A percentile compares a stretch with the other conserved stretches of the same genome.
phyloP scores from a whole-genome alignment of 1,140 invertebrate species.

The Dendrolimus kikuchii region DNA sequence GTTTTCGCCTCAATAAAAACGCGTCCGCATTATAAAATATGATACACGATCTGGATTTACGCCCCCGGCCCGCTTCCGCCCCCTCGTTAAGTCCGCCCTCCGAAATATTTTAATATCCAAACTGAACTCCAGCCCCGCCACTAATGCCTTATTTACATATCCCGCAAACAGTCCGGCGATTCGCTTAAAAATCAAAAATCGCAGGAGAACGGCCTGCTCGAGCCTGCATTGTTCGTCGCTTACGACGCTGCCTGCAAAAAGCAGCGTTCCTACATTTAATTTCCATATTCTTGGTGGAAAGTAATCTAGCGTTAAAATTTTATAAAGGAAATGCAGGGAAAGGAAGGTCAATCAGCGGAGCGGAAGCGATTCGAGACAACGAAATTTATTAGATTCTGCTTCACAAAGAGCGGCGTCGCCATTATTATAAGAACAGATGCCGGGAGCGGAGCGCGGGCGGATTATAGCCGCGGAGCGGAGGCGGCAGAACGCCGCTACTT shows the following conservation, averaged over 20 bases:
- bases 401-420: background rate
- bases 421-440: background rate
- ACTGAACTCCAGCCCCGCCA: background rate
- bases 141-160: slow-evolving; percentile 8
- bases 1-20: slow-evolving; percentile 48
- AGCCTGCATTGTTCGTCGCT: too few relatives aligned
- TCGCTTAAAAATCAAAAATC: background rate
- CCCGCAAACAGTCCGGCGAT: background rate
- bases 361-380: slow-evolving; percentile 2
- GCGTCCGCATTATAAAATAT: slow-evolving; percentile 24
- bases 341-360: slow-evolving; percentile 3
- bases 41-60: slow-evolving; percentile 32
- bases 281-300: too few relatives aligned
- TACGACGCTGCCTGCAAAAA: too few relatives aligned
- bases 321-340: background rate
- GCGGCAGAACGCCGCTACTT: slow-evolving; percentile 1
- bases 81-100: slow-evolving; percentile 8
- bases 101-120: slow-evolving; percentile 23
- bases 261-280: too few relatives aligned
- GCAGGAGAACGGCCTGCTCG: too few relatives aligned
- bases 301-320: too few relatives aligned
- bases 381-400: background rate
- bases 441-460: background rate
- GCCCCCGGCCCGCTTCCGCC: slow-evolving; percentile 9
- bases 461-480: background rate